Percentiles rank a stretch among this genome's conserved stretches.
These are phyloP conservation scores for Drosophila kambysellisi DNA, from an alignment of 2,888 invertebrate genomes.

Conservation along the genomic window DNA sequence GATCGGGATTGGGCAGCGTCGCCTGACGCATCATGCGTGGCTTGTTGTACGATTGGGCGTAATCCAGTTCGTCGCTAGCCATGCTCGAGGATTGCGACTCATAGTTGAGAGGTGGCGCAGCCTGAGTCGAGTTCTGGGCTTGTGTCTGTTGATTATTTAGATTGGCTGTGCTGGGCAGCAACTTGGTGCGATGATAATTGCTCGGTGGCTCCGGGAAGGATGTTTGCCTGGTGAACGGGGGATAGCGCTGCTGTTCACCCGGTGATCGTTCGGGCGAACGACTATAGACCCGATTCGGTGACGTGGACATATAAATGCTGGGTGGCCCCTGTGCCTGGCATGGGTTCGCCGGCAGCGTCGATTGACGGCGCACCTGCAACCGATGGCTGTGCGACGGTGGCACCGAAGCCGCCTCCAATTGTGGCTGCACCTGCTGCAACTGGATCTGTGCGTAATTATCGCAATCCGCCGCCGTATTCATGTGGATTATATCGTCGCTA, in stretches of 20 bases:
- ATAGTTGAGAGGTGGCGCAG: conserved; percentile 61
- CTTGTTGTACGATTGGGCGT: conserved; percentile 65
- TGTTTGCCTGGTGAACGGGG: conserved; percentile 84
- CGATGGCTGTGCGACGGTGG: conserved; percentile 75
- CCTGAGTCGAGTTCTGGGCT: conserved; percentile 12
- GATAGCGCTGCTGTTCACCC: conserved; percentile 82
- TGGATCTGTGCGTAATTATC: conserved; percentile 73
- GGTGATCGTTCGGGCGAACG: conserved; percentile 84
- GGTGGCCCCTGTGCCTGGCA: conserved; percentile 72
- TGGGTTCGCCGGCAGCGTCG: conserved; percentile 83
- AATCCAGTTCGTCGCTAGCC: conserved; percentile 76
- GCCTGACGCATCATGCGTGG: conserved; percentile 83
- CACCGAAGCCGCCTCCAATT: conserved; percentile 53
- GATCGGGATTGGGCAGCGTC: conserved; percentile 84
- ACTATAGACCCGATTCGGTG: conserved; percentile 83
- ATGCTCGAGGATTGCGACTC: conserved; percentile 66
- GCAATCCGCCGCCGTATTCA: conserved; percentile 72
- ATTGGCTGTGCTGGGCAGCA: conserved; percentile 82
- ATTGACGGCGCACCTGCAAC: conserved; percentile 84
- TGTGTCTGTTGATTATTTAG: conserved; percentile 34
- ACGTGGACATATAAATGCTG: conserved; percentile 84
- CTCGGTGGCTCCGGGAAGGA: conserved; percentile 81
- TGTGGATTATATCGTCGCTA: conserved; percentile 80
- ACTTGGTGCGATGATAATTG: conserved; percentile 74
- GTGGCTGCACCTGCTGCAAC: conserved; percentile 57